Percentiles rank a stretch among this genome's conserved stretches.
Evolutionary conservation across 2,113 vertebrate species (phyloP).

Genomic region (Mustelus asterias): DNA sequence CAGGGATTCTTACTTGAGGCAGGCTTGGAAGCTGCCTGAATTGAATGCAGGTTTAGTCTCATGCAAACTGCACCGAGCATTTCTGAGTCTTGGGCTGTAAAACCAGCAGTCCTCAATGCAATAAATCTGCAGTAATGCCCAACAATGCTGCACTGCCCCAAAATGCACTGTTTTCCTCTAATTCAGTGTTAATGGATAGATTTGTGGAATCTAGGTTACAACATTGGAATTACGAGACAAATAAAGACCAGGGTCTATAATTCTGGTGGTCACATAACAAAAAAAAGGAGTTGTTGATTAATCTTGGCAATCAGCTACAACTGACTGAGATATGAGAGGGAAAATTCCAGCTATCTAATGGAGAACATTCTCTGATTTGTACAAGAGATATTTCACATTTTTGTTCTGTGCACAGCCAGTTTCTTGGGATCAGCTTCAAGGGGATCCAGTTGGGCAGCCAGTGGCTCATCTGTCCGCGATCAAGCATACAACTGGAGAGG

Average conservation of each 20-base stretch:
- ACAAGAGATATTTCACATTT: not conserved
- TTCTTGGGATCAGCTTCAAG: constrained; percentile 52
- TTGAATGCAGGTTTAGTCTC: too few relatives aligned
- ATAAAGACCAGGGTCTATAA: not conserved
- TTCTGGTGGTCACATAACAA: not conserved
- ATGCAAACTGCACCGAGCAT: too few relatives aligned
- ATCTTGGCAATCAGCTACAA: too few relatives aligned
- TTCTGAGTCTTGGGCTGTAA: too few relatives aligned
- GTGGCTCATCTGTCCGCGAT: constrained; percentile 75
- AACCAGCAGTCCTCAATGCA: too few relatives aligned
- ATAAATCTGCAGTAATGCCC: too few relatives aligned
- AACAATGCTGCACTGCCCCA: not conserved
- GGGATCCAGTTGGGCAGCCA: constrained; percentile 75
- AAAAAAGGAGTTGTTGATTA: not conserved
- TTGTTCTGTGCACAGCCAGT: constrained; percentile 54
- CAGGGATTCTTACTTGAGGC: too few relatives aligned
- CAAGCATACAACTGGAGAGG: constrained; percentile 80
- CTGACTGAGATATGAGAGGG: not conserved
- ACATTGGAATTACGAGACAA: not conserved
- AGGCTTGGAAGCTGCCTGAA: too few relatives aligned
- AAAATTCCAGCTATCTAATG: not conserved
- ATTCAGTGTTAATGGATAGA: not conserved
- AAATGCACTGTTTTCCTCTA: not conserved
- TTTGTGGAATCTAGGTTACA: not conserved
- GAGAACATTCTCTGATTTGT: not conserved